Evolutionary conservation across 2,888 invertebrate species (phyloP), one percentile per base, ranked within the genome.

Genomic region (Drosophila multiciliata): DNA sequence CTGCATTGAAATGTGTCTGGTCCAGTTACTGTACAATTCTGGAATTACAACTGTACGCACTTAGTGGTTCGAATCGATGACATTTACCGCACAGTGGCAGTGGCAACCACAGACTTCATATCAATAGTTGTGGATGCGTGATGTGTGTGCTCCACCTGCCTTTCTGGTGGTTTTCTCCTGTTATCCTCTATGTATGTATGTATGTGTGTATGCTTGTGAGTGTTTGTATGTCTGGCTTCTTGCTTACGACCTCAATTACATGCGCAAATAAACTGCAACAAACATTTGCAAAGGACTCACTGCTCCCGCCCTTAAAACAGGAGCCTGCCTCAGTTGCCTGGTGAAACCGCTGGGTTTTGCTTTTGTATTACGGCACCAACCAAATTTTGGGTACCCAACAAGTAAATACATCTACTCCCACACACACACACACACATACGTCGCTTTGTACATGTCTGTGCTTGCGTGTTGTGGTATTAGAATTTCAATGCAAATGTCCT

Each of bases 211-310:
- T 38, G 38, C 17, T 8, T 1, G 4, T 17, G 17, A 17, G 52
- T 55, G 66, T 57, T 36, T 29, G 66, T 42, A 42, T 48, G 29
- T 54, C 53, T 61, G 45, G 61, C 54, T 52, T 86, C 74, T 83
- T 85, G 82, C 85, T 86, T 86, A 80, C 82, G 84, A 86, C 89
- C 85, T 86, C 85, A 88, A 88, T 86, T 88, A 86, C 87, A 82
- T 88, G 78, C 74, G 87, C 85, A 86, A 86, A 86, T 86, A 86
- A 83, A 88, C 75, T 86, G 89, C 89, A 86, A 88, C 87, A 87
- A 88, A 83, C 87, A 86, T 88, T 88, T 88, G 82, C 84, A 49
- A 52, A 88, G 85, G 72, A 80, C 89, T 83, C 80, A 59, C 48
- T 72, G 75, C 73, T 79, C 68, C 49, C 60, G 54, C 64, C 64